Evolutionary conservation across 1,140 invertebrate genomes (phyloP), one percentile per base, ranked within the genome.

Genomic region (Lordiphosa clarofinis): DNA sequence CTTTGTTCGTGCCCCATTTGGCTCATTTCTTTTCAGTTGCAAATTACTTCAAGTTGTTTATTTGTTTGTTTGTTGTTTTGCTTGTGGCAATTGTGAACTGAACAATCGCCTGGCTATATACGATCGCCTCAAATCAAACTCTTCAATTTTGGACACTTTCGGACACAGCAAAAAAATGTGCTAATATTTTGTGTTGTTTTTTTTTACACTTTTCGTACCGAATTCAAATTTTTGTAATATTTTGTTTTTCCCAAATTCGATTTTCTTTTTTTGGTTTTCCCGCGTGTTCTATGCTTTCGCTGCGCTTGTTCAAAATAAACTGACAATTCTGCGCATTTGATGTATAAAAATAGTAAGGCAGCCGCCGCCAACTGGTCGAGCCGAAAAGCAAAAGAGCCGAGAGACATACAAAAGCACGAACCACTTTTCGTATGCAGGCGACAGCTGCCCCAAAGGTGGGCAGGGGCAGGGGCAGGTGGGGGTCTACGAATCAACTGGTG

Each of bases 301-400:
- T 62, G 69, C 78, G 78, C 52, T 62, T 73, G 78, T 65, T 84
- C 73, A 84, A 84, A 84, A 84, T 84, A 78, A 84, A 84, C 78
- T 84, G 70, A 84, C 73, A 65, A 66, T 84, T 84, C 65, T 78
- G 39, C 59, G 50, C 78, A 43, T 21, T 50, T 47, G 43, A n/a
- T 21, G 53, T 68, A 66, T 84, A 73, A 84, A 84, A 84, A 84
- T 84, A 84, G 78, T 73, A 50, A 73, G 65, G 44, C 44, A 56
- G 53, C 53, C 46, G 54, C 62, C 61, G 63, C 43, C 43, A 81
- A 63, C 37, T 35, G 15, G 38, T 61, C 69, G 60, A 56, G 43
- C 10, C 53, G n/a, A 43, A 40, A 9, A n/a, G 40, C 21, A 10
- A 2, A 36, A 11, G 15, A 21, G 24, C 24, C 40, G 31, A 54